phyloP scores from a whole-genome alignment of 1,140 invertebrate species.

The Aradophagus sp. region DNA sequence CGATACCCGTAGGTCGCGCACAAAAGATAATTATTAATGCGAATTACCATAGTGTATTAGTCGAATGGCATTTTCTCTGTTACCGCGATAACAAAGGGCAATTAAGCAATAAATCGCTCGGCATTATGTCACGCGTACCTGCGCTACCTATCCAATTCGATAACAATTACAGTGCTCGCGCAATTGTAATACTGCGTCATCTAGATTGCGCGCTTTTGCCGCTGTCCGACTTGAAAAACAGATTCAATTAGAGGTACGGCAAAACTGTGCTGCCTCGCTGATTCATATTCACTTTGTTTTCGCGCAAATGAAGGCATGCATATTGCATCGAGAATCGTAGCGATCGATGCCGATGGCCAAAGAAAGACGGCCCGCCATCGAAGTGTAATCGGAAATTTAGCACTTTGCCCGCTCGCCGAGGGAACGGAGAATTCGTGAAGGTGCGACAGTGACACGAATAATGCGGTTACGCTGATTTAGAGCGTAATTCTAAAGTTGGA shows the following conservation, averaged over 20 bases:
- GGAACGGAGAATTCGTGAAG: too few relatives aligned
- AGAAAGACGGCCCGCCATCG: too few relatives aligned
- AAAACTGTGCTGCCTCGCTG: conserved; percentile 20
- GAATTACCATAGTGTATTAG: conserved; percentile 45
- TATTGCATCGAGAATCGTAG: conserved; percentile 5
- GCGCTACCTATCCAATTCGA: conserved; percentile 28
- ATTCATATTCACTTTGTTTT: conserved; percentile 24
- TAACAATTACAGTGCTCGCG: conserved; percentile 42
- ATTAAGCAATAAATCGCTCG: conserved; percentile 47
- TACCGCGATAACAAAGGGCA: conserved; percentile 33
- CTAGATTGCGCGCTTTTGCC: conserved; percentile 31
- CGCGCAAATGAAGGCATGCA: conserved; percentile 25
- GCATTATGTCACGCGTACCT: conserved; percentile 36
- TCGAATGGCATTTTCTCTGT: conserved; percentile 45
- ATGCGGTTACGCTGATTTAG: too few relatives aligned
- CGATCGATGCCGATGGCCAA: conserved; percentile 5
- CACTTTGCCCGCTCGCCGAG: too few relatives aligned
- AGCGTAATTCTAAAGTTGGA: too few relatives aligned
- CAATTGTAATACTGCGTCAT: conserved; percentile 31
- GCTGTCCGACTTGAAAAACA: conserved; percentile 33
- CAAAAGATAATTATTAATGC: conserved; percentile 47
- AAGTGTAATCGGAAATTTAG: too few relatives aligned
- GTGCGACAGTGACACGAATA: too few relatives aligned
- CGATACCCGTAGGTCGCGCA: conserved; percentile 16
- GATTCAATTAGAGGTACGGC: conserved; percentile 23